Base-by-base conservation (phyloP, 2,888 invertebrate species). In the Ornithoptera priamus region DNA sequence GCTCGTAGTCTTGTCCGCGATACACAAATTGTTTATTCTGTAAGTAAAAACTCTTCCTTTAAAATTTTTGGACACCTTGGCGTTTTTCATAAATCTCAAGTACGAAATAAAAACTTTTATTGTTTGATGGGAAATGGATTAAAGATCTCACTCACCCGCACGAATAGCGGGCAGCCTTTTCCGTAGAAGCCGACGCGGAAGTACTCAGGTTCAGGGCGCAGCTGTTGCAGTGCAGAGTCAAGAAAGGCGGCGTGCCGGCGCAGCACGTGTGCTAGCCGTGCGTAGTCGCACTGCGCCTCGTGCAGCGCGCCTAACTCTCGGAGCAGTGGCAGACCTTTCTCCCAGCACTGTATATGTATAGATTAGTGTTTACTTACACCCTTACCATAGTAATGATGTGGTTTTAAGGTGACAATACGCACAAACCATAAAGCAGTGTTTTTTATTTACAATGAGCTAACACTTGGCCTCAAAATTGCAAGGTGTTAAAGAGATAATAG, bases 121-220 rank as follows among this genome's bases (percentile, higher is more conserved):
- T 7, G 10, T 39, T 10, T 39, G 39, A 50, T 18, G 50, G 18
- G 17, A 50, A 17, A 50, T 17, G 18, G 15, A 17, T 50, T 50
- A 5, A 2, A 50, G 15, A 17, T 50, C 18, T 2, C n/a, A 53
- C 95, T 93, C 90, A 98, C 98, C 89, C 98, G 94, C 61, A 99
- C 97, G 89, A 99, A 99, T n/a, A 97, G 91, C 5, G 99, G 99
- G 84, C 98, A 97, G 57, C 97, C 97, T 79, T 97, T 95, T 22
- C 99, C 99, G 81, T 97, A 99, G 88, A 98, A 99, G 12, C 98
- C 98, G 66, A 99, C 99, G 65, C 98, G 93, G 85, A 98, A 99
- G 85, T 99, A 99, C 86, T 98, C 98, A 0, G 98, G 98, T 81
- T 98, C 98, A 0, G 97, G 97, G 72, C 99, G 93, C 65, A 97